Evolutionary conservation across 2,888 invertebrate genomes (phyloP).

Genomic region (Hybos culiciformis): DNA sequence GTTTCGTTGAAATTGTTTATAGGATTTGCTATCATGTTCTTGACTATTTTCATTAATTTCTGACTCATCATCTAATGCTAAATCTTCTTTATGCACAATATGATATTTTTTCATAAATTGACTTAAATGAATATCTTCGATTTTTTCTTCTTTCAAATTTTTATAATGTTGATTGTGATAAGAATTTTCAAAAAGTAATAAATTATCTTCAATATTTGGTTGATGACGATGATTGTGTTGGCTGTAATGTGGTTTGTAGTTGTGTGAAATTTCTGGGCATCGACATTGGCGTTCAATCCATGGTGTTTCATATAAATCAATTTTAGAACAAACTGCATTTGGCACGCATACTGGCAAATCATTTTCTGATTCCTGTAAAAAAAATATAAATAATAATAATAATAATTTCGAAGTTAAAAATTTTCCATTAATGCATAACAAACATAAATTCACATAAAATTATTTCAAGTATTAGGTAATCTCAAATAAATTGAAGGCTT

Average conservation of each 20-base stretch:
- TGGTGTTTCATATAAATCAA: conserved; percentile 72
- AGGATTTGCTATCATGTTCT: conserved; percentile 21
- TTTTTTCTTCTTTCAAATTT: conserved; percentile 23
- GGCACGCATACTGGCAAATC: conserved; percentile 67
- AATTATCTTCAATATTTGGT: conserved; percentile 5
- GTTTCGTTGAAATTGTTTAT: conserved; percentile 19
- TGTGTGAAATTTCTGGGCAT: conserved; percentile 42
- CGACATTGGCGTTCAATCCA: conserved; percentile 81
- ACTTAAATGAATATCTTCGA: conserved; percentile 28
- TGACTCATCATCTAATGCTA: conserved; percentile 21
- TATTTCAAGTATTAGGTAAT: too few relatives aligned
- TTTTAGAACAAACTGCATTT: conserved; percentile 72
- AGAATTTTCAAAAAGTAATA: background rate
- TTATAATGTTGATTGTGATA: conserved; percentile 25
- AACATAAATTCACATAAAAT: too few relatives aligned
- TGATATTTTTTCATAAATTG: conserved; percentile 32
- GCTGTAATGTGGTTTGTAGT: conserved; percentile 21
- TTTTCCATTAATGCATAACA: too few relatives aligned
- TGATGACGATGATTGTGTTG: conserved; percentile 8
- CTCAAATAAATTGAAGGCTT: too few relatives aligned
- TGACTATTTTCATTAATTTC: conserved; percentile 16
- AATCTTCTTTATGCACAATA: conserved; percentile 31
- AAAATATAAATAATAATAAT: conserved; percentile 4
- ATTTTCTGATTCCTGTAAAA: conserved; percentile 59
- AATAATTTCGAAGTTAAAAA: conserved; percentile 8